phyloP scores from a whole-genome alignment of 2,888 invertebrate species.

The Drosophila emarginata region DNA sequence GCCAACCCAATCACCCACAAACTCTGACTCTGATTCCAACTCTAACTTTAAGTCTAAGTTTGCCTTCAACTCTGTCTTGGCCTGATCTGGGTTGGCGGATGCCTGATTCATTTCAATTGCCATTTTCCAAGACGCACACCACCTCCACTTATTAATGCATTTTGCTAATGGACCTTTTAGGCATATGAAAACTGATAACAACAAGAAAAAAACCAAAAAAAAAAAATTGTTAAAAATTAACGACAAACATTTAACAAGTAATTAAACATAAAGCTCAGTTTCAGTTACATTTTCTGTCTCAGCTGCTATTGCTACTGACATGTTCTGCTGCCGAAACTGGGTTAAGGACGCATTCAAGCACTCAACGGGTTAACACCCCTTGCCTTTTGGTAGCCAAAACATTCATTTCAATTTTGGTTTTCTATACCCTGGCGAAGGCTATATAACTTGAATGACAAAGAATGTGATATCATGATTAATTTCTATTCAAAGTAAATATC shows the following conservation, averaged over 20 bases:
- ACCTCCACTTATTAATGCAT: slow-evolving; percentile 43
- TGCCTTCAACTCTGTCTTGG: slow-evolving; percentile 24
- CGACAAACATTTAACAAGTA: slow-evolving; percentile 75
- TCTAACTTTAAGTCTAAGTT: not conserved
- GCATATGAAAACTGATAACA: slow-evolving; percentile 58
- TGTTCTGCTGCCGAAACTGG: slow-evolving; percentile 53
- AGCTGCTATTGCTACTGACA: slow-evolving; percentile 39
- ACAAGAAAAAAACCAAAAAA: slow-evolving; percentile 30
- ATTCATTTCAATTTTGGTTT: slow-evolving; percentile 41
- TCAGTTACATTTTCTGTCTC: slow-evolving; percentile 17
- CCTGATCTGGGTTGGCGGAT: slow-evolving; percentile 13
- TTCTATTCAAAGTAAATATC: not conserved
- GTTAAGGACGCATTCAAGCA: slow-evolving; percentile 68
- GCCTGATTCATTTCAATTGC: slow-evolving; percentile 37
- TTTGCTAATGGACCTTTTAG: slow-evolving; percentile 55
- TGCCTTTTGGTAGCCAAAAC: slow-evolving; percentile 54
- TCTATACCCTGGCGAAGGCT: slow-evolving; percentile 5
- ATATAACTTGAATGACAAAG: not conserved
- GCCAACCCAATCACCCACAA: slow-evolving; percentile 61
- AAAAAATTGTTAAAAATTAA: slow-evolving; percentile 3
- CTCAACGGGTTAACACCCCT: slow-evolving; percentile 57
- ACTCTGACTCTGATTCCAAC: slow-evolving; percentile 22
- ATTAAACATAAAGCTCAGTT: slow-evolving; percentile 65
- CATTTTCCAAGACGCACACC: slow-evolving; percentile 45
- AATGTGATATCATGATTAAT: not conserved